Conservation (phyloP, 2,113 vertebrate genomes). For the Misgurnus mizolepis region DNA sequence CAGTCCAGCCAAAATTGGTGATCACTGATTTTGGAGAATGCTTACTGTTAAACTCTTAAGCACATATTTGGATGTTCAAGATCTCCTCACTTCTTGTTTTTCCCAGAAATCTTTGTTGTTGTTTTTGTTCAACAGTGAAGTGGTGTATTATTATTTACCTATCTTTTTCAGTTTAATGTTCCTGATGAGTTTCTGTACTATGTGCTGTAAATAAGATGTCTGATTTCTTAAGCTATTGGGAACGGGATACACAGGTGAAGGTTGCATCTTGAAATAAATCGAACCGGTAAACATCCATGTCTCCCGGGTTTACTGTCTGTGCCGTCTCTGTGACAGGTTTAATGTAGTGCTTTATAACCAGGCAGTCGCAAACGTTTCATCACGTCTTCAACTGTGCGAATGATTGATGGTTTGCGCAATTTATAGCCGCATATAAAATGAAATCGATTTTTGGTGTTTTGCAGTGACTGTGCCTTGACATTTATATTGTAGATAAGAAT, state of each 20-base stretch:
- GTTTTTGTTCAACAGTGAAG: slow-evolving; percentile 26
- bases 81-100: slow-evolving; percentile 7
- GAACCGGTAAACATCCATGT: slow-evolving; percentile 57
- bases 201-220: slow-evolving; percentile 59
- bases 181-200: slow-evolving; percentile 53
- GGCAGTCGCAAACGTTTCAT: background rate
- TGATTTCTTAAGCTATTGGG: slow-evolving; percentile 61
- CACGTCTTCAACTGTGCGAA: background rate
- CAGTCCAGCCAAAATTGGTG: slow-evolving; percentile 55
- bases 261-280: slow-evolving; percentile 74
- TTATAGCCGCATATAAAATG: too few species aligned
- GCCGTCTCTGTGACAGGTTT: background rate
- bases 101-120: slow-evolving; percentile 1
- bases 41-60: background rate
- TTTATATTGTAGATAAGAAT: too few species aligned
- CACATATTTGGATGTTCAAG: slow-evolving; percentile 13
- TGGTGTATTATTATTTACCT: slow-evolving; percentile 41
- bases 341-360: background rate
- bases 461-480: background rate
- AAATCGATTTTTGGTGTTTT: background rate
- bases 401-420: too few species aligned
- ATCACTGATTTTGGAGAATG: slow-evolving; percentile 34
- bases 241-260: slow-evolving; percentile 55
- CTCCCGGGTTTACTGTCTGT: slow-evolving; percentile 1
- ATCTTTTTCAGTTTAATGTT: slow-evolving; percentile 45